Evolutionary conservation across 2,888 invertebrate genomes (phyloP), one percentile per base, ranked within the genome.

Genomic region (Phlogophora meticulosa): DNA sequence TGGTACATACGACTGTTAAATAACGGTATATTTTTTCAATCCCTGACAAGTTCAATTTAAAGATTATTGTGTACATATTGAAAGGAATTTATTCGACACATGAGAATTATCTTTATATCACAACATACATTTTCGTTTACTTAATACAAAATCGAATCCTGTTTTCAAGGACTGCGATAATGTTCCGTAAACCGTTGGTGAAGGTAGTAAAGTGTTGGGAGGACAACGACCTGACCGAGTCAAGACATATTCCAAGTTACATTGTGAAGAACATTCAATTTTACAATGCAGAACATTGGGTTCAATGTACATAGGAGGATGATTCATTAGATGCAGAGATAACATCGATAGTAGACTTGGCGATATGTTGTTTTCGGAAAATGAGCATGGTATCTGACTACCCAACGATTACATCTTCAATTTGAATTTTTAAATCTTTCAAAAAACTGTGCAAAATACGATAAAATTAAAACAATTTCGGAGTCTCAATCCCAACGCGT

Each of bases 181-280:
- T 91, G 91, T 88, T 89, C 90, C 85, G 90, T 90, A 90, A 91
- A 90, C 91, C 90, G 92, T 92, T 92, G 92, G 91, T 91, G 92
- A 93, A 93, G 92, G 90, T 90, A 93, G 88, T 93, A 91, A 91
- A 91, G 89, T 90, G 89, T 90, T 87, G 86, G 85, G 90, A 92
- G 94, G 93, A 93, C 94, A 91, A 90, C 93, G 94, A 94, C 94
- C 94, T 91, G 91, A 83, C 86, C 90, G 90, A 88, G 88, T 93
- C 93, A 91, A 92, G 93, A 91, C 89, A 90, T 91, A 92, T 87
- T 90, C 91, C 89, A 90, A 90, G 89, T 91, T 89, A 90, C 88
- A 87, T 85, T 89, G 88, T 88, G 90, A 91, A 87, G 87, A 87
- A 90, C 88, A 89, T 91, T 91, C 90, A 91, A 91, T 91, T 92